A percentile compares a stretch with the other conserved stretches of the same genome.
Conservation (phyloP, 2,888 invertebrate species). For the Itoplectis maculator region DNA sequence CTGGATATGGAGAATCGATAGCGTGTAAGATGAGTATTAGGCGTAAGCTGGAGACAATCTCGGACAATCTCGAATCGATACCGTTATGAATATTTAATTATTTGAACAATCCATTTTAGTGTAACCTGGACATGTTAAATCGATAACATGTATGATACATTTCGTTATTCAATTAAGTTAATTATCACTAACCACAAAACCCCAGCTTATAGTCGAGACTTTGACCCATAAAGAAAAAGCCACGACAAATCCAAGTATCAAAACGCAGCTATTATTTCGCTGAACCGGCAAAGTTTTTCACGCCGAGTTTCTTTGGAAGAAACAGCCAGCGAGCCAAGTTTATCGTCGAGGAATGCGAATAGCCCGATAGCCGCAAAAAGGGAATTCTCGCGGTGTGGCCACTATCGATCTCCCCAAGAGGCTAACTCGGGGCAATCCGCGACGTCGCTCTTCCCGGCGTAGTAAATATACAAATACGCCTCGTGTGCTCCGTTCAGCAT, state of each 20-base stretch:
- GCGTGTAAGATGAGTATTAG: too few species aligned
- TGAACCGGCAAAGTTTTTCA: neutral
- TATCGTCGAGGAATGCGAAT: conserved; percentile 16
- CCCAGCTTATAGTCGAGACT: too few species aligned
- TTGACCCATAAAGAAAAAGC: too few species aligned
- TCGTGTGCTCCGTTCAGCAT: neutral
- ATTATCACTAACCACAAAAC: too few species aligned
- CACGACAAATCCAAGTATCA: neutral
- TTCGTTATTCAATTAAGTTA: too few species aligned
- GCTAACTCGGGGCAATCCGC: conserved; percentile 24
- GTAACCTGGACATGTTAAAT: too few species aligned
- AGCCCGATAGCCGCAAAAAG: conserved; percentile 2
- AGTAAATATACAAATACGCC: too few species aligned
- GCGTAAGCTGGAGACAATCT: too few species aligned
- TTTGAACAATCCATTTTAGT: too few species aligned
- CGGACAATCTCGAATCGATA: too few species aligned
- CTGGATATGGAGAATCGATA: neutral
- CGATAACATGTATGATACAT: too few species aligned
- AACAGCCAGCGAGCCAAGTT: neutral
- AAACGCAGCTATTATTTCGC: neutral
- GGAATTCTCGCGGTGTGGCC: conserved; percentile 25
- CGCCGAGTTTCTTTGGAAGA: neutral
- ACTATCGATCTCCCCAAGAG: conserved; percentile 32
- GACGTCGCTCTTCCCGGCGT: conserved; percentile 20
- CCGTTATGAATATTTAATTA: too few species aligned